Evolutionary conservation across 2,888 invertebrate genomes (phyloP).

Genomic region (Agapetus fuscipes): DNA sequence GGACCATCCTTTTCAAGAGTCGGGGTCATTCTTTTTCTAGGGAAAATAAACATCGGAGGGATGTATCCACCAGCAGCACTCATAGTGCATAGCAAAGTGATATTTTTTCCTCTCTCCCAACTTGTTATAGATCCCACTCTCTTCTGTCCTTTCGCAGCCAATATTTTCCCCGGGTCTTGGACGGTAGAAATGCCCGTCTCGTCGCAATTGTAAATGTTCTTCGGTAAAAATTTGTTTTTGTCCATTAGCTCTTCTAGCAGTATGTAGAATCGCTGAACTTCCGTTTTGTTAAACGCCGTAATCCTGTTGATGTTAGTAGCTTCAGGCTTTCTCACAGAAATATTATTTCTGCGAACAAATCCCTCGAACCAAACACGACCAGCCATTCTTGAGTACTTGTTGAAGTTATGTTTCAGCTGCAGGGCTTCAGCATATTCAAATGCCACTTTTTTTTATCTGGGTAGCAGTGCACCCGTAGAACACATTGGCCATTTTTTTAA

Average conservation of each 20-base stretch:
- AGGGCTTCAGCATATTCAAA: too few relatives aligned
- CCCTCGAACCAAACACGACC: too few relatives aligned
- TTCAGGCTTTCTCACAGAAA: too few relatives aligned
- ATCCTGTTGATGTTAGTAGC: too few relatives aligned
- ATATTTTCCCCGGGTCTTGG: slow-evolving; percentile 29
- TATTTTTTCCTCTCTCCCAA: slow-evolving; percentile 29
- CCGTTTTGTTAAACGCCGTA: too few relatives aligned
- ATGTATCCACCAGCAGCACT: slow-evolving; percentile 29
- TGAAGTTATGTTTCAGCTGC: too few relatives aligned
- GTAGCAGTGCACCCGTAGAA: too few relatives aligned
- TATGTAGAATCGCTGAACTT: too few relatives aligned
- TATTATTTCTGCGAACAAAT: too few relatives aligned
- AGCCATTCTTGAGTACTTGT: too few relatives aligned
- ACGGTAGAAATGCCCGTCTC: slow-evolving; percentile 33
- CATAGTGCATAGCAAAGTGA: slow-evolving; percentile 33
- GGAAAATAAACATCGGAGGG: slow-evolving; percentile 37
- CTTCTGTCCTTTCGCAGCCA: slow-evolving; percentile 30
- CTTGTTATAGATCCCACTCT: slow-evolving; percentile 32
- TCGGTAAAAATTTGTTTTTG: slow-evolving; percentile 9
- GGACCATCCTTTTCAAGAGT: slow-evolving; percentile 31
- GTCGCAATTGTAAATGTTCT: slow-evolving; percentile 29
- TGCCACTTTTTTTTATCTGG: too few relatives aligned
- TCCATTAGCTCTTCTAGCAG: slow-evolving; percentile 9
- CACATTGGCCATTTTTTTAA: too few relatives aligned
- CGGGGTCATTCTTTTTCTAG: slow-evolving; percentile 30